Evolutionary conservation across 2,797 vertebrate genomes (phyloP), one percentile per base, ranked within the genome.

Genomic region (Leptoclinus maculatus): DNA sequence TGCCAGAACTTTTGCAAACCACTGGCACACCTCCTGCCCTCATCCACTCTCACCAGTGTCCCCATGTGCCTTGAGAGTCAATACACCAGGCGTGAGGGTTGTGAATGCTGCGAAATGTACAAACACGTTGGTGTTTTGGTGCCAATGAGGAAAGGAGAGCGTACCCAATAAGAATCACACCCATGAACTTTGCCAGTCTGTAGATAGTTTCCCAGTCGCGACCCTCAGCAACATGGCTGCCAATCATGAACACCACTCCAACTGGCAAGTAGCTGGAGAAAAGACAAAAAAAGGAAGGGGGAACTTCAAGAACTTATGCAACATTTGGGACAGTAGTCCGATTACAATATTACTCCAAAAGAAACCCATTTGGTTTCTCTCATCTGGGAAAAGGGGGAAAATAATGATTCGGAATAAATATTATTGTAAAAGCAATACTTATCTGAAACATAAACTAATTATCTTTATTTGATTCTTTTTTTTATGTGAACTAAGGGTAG

Each of bases 171-270:
- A 62, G 0, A 62, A 71, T 29, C 1, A 49, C 43, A 3, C 5
- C 2, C 32, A 71, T 14, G 16, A 71, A 60, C 57, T 27, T 38
- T 6, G 1, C 13, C 3, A 71, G 43, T 9, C 21, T 60, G 6
- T 14, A 21, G 43, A 12, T 21, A 3, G n/a, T 38, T 2, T 27
- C 43, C 57, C 43, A 71, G 32, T 51, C 32, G 2, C 47, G 4
- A 47, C 38, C 9, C n/a, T 27, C 57, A 38, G 38, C 1, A 17
- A 71, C 32, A 25, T 60, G 43, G 43, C n/a, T 38, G 7, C 29
- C 14, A 32, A 49, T 71, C 32, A 51, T 5, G n/a, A 71, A 71
- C 32, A 71, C 1, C 43, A 71, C 10, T 49, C 57, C 69, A 12
- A 49, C 0, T 13, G 69, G 69, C n/a, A 60, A 51, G 57, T 49